A percentile compares a stretch with the other conserved stretches of the same genome.
These are phyloP conservation scores for Clusia tigrina DNA, from an alignment of 2,888 invertebrate species.

Conservation along the genomic window DNA sequence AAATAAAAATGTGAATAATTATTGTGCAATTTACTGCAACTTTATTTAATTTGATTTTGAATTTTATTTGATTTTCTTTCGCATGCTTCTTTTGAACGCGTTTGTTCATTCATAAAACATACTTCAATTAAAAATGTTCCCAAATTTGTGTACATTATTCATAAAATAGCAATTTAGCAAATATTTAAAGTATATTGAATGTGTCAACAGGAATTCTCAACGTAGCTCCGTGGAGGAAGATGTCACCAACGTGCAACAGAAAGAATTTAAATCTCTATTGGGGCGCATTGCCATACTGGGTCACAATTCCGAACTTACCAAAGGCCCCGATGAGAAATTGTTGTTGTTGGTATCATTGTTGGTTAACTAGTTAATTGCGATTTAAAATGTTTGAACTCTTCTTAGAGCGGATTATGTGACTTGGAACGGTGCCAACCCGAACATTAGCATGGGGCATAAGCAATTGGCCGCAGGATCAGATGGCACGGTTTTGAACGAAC, in stretches of 20 bases:
- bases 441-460: constrained; percentile 66
- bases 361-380: neutral
- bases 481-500: constrained; percentile 63
- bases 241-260: constrained; percentile 38
- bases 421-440: constrained; percentile 83
- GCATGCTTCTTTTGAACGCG: constrained; percentile 19
- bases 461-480: constrained; percentile 69
- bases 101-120: constrained; percentile 4
- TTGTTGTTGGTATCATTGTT: constrained; percentile 71
- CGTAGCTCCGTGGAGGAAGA: constrained; percentile 43
- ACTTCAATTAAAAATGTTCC: neutral
- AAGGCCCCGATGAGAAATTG: constrained; percentile 80
- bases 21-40: neutral
- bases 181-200: neutral
- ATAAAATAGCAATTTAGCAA: constrained; percentile 8
- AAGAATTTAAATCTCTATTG: constrained; percentile 60
- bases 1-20: no score
- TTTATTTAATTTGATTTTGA: constrained; percentile 27
- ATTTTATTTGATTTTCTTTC: constrained; percentile 6
- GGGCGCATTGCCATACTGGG: constrained; percentile 68
- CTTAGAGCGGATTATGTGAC: constrained; percentile 80
- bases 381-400: constrained; percentile 9
- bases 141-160: neutral
- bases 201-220: constrained; percentile 46
- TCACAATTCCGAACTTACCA: constrained; percentile 75